Conservation (phyloP, 2,113 vertebrate species). For the Martes martes region DNA sequence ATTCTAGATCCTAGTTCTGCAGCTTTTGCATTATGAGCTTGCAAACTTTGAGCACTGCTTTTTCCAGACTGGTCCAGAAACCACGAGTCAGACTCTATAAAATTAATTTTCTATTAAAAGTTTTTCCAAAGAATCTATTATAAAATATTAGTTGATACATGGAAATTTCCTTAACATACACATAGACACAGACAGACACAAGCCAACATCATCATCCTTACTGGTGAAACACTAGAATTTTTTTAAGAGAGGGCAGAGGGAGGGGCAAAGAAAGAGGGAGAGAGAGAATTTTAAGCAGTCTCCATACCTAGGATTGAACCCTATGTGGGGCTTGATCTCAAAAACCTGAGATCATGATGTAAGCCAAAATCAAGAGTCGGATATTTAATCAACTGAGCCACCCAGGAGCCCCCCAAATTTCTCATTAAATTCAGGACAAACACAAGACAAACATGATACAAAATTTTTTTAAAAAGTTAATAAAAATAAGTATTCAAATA, state of each 20-base stretch:
- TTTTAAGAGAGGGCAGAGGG: not conserved
- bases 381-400: too few relatives aligned
- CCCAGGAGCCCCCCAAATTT: not conserved
- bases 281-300: not conserved
- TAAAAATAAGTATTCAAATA: not conserved
- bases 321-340: not conserved
- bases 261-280: not conserved
- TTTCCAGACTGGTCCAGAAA: too few relatives aligned
- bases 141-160: not conserved
- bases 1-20: too few relatives aligned
- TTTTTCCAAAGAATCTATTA: not conserved
- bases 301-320: not conserved
- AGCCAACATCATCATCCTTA: not conserved
- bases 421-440: not conserved
- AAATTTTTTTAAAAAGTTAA: not conserved
- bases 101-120: not conserved
- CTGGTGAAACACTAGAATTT: not conserved
- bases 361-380: not conserved
- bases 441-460: not conserved
- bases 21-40: too few relatives aligned
- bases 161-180: not conserved
- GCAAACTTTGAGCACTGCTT: too few relatives aligned
- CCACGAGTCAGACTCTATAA: not conserved
- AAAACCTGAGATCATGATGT: not conserved
- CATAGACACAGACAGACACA: not conserved